Percentiles rank a stretch among this genome's conserved stretches.
These are phyloP conservation scores for Malurus cyaneus DNA, from an alignment of 2,113 vertebrate species.

Conservation along the genomic window DNA sequence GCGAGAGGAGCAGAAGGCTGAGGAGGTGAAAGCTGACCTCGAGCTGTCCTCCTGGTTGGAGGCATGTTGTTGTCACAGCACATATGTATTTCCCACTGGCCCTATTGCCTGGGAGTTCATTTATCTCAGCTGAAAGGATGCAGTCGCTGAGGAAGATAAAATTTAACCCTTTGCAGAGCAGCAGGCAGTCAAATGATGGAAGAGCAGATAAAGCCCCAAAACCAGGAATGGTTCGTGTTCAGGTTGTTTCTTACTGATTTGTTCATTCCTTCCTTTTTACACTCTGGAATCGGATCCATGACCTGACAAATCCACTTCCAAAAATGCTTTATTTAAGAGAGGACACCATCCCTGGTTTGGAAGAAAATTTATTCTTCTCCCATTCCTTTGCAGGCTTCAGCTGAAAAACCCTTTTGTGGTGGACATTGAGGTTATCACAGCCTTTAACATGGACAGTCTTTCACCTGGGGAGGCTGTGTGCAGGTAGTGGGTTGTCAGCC, in stretches of 20 bases:
- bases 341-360: neutral
- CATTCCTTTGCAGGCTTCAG: constrained; percentile 5
- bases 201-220: neutral
- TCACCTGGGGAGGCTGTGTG: neutral
- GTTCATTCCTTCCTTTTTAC: neutral
- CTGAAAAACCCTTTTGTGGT: neutral
- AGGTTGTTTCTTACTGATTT: neutral
- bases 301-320: neutral
- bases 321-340: neutral
- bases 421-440: neutral
- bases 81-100: constrained; percentile 29
- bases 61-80: constrained; percentile 24
- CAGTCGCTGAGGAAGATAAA: neutral
- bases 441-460: neutral
- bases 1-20: constrained; percentile 31
- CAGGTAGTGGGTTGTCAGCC: neutral
- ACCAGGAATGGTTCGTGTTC: neutral
- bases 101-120: constrained; percentile 30
- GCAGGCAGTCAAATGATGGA: neutral
- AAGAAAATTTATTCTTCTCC: neutral
- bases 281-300: neutral
- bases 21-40: constrained; percentile 35
- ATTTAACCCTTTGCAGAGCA: constrained; percentile 22
- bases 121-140: constrained; percentile 28
- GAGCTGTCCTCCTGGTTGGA: neutral